Conservation (phyloP, 2,797 vertebrate species). For the Euphonia xanthogaster region DNA sequence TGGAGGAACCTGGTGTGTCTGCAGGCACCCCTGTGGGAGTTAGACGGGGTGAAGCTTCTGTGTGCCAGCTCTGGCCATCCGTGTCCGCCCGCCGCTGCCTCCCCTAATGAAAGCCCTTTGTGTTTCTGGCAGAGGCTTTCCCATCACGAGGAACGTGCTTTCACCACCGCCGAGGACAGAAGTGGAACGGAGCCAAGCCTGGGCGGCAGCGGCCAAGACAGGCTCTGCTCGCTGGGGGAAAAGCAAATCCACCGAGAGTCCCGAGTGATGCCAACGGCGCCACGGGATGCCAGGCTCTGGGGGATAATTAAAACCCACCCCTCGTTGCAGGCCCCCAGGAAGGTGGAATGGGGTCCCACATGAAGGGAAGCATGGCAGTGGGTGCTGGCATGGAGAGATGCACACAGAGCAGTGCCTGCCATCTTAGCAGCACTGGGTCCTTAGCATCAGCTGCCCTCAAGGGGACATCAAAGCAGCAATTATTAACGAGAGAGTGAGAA, state of each 20-base stretch:
- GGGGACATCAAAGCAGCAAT: neutral
- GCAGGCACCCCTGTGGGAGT: neutral
- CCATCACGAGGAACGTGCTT: conserved; percentile 42
- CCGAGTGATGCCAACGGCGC: accelerated
- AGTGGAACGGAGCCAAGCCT: conserved; percentile 15
- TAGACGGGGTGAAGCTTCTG: neutral
- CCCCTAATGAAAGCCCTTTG: conserved; percentile 25
- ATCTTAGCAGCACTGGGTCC: neutral
- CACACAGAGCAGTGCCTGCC: neutral
- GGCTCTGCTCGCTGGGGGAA: neutral
- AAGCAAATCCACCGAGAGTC: neutral
- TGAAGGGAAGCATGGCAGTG: accelerated
- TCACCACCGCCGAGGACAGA: neutral
- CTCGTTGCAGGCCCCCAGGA: accelerated
- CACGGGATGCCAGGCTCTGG: accelerated
- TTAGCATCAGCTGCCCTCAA: neutral
- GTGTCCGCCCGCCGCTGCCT: neutral
- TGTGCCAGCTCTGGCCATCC: neutral
- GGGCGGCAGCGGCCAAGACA: neutral
- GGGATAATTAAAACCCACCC: neutral
- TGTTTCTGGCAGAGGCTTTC: neutral
- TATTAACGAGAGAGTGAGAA: neutral
- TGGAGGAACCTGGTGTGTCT: neutral
- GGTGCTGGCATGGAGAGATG: neutral
- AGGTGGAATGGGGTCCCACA: accelerated